A percentile compares a stretch with the other conserved stretches of the same genome.
phyloP scores from a whole-genome alignment of 2,113 vertebrate genomes.

The Antidorcas marsupialis region DNA sequence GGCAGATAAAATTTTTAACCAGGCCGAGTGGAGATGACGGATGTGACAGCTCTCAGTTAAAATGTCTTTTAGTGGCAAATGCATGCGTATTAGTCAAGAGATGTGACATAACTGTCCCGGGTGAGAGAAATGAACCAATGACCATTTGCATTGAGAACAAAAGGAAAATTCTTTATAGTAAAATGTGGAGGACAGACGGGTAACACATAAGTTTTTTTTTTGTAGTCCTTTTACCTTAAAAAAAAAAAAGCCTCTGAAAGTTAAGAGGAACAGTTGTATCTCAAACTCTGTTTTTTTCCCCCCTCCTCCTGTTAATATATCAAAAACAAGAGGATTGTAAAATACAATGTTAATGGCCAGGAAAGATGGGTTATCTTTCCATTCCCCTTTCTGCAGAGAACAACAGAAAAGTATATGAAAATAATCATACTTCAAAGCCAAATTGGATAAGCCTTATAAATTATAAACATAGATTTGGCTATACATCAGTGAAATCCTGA shows the following conservation, averaged over 20 bases:
- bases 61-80: conserved; percentile 88
- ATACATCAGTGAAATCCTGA: conserved; percentile 11
- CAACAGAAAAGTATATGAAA: not conserved
- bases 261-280: conserved; percentile 10
- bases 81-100: conserved; percentile 84
- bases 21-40: conserved; percentile 83
- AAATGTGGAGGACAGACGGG: conserved; percentile 17
- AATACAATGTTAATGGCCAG: not conserved
- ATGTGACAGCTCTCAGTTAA: conserved; percentile 89
- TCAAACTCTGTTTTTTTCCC: not conserved
- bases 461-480: conserved; percentile 37
- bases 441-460: not conserved
- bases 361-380: not conserved
- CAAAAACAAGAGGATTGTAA: not conserved
- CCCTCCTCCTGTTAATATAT: not conserved
- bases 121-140: conserved; percentile 81
- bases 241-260: not conserved
- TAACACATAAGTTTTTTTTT: conserved; percentile 12
- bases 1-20: conserved; percentile 89
- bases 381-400: not conserved
- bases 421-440: not conserved
- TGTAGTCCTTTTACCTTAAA: not conserved
- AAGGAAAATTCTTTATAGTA: conserved; percentile 75
- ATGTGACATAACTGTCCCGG: conserved; percentile 84
- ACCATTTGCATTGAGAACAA: conserved; percentile 86